These are phyloP conservation scores for Akabosia matsudoensis DNA, from an alignment of 1,140 invertebrate genomes.

Conservation along the genomic window DNA sequence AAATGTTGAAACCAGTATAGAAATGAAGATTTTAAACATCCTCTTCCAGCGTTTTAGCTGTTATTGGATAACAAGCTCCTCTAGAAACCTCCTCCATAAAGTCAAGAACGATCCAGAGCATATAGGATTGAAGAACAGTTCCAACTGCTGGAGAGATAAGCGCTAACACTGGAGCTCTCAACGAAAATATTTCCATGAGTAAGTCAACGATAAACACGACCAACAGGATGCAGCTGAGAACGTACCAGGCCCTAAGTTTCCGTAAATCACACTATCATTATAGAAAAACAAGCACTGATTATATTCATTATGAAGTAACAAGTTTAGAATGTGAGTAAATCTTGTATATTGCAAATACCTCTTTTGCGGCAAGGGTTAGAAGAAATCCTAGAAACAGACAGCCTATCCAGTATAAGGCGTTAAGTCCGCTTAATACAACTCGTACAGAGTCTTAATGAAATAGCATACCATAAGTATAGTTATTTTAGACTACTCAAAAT, in stretches of 20 bases:
- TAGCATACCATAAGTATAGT: not conserved
- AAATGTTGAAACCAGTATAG: too few relatives aligned
- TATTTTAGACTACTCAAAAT: not conserved
- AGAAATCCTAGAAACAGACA: not conserved
- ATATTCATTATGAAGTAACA: not conserved
- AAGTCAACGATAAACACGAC: constrained; percentile 15
- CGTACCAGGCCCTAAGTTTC: not conserved
- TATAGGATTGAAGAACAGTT: not conserved
- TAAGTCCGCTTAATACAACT: not conserved
- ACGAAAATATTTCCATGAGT: constrained; percentile 2
- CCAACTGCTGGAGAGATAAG: not conserved
- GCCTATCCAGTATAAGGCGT: not conserved
- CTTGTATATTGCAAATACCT: not conserved
- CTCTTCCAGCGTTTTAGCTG: not conserved
- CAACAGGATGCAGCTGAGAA: constrained; percentile 3
- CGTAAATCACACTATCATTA: constrained; percentile 4
- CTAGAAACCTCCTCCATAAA: not conserved
- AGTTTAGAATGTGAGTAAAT: not conserved
- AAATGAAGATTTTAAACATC: too few relatives aligned
- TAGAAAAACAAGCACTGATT: not conserved
- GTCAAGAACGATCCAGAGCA: not conserved
- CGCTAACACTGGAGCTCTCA: not conserved
- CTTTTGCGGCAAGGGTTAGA: not conserved
- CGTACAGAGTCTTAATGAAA: not conserved
- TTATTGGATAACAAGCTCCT: not conserved